phyloP scores from a whole-genome alignment of 2,113 vertebrate species.

The Osmerus mordax region DNA sequence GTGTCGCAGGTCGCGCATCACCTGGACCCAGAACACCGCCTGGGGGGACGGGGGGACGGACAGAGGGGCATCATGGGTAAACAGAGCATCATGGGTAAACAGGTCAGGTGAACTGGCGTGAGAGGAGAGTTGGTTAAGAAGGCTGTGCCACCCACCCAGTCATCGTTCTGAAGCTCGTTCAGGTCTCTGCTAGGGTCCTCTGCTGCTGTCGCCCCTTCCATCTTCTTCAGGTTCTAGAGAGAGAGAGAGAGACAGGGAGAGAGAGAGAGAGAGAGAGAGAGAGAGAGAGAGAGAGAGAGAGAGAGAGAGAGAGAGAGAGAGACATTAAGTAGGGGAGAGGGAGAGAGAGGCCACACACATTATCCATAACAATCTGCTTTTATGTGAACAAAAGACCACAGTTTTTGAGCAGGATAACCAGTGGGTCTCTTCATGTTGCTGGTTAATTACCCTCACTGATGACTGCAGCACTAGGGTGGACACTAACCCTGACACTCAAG shows the following conservation, averaged over 20 bases:
- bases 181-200: constrained; percentile 80
- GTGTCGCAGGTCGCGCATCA: constrained; percentile 90
- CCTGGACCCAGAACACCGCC: constrained; percentile 96
- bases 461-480: not conserved
- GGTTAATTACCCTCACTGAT: not conserved
- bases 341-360: not conserved
- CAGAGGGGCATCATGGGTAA: constrained; percentile 4
- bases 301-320: not conserved
- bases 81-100: not conserved
- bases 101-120: not conserved
- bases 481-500: not conserved
- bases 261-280: constrained; percentile 4
- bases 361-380: not conserved
- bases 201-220: constrained; percentile 73
- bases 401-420: not conserved
- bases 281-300: not conserved
- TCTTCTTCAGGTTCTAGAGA: constrained; percentile 89
- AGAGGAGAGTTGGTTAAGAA: not conserved
- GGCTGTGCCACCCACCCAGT: constrained; percentile 81
- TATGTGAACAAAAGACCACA: not conserved
- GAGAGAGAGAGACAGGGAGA: not conserved
- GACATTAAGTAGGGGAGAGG: not conserved
- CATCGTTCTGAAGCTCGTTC: constrained; percentile 89
- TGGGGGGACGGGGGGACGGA: constrained; percentile 45
- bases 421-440: not conserved